These are phyloP conservation scores for Chroicocephalus ridibundus DNA, from an alignment of 2,113 vertebrate genomes.

Conservation along the genomic window DNA sequence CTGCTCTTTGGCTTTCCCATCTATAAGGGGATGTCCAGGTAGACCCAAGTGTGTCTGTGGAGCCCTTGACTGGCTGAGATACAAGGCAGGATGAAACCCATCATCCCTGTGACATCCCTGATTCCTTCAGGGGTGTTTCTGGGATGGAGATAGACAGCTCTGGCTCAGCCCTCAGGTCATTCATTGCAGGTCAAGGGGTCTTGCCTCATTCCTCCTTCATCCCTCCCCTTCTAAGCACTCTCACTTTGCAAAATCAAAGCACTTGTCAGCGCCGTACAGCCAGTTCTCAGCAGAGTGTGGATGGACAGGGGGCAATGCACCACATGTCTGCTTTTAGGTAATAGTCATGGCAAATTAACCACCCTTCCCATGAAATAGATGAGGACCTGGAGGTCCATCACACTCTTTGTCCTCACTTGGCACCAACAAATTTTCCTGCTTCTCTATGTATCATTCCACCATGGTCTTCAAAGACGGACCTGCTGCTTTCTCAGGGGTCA, in stretches of 20 bases:
- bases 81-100: background rate
- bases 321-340: background rate
- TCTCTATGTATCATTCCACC: background rate
- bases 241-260: background rate
- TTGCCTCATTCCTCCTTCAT: background rate
- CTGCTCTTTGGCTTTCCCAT: background rate
- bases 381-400: background rate
- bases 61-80: background rate
- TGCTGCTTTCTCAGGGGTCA: background rate
- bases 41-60: background rate
- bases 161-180: background rate
- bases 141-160: background rate
- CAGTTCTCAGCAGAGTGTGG: accelerated
- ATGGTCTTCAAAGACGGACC: background rate
- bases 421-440: background rate
- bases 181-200: no score
- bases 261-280: background rate
- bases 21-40: background rate
- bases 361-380: background rate
- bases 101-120: accelerated
- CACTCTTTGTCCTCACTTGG: background rate
- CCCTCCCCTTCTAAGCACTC: background rate
- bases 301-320: background rate
- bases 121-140: background rate
- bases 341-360: background rate